Base-by-base conservation (phyloP, 2,113 vertebrate species). In the Mesitornis unicolor region DNA sequence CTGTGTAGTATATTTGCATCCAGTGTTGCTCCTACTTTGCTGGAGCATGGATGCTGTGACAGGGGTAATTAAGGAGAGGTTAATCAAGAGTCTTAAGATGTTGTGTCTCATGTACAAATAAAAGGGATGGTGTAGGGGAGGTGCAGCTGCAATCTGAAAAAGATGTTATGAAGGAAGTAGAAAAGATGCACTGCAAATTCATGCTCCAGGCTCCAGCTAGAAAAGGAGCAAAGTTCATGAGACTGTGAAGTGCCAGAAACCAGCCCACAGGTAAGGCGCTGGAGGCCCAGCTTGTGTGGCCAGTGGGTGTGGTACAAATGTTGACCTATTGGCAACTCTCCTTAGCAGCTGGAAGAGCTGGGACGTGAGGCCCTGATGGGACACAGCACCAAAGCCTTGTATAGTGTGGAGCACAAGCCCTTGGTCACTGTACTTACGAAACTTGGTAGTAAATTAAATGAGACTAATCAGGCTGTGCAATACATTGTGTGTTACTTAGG, bases 31-130 rank as follows among this genome's bases (percentile, higher is more conserved):
- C 65, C 33, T 67, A 2, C 76, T 89, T 70, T 29, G 11, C 45
- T 50, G 38, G 18, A 71, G 33, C 36, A 57, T 21, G 42, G 22
- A 9, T 76, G 57, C 61, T 90, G 54, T 77, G 79, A 83, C 40
- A 56, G 81, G 36, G 17, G 47, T 85, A 89, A 93, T 94, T 93
- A 92, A 56, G 80, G 81, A 77, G 38, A 89, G 18, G 18, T 21
- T 95, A 71, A 87, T 95, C 20, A 60, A 73, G 51, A 71, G 60
- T 35, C 20, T 74, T 63, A 70, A 94, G 56, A 29, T 48, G 60
- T 15, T 87, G 20, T 59, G 45, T 84, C 53, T 92, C 42, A 26
- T 19, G 29, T 86, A 69, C 25, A 86, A 91, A 85, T 61, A 45
- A 60, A 83, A 93, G 86, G 70, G 36, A 16, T 43, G 24, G 21